Base-by-base conservation (phyloP, 2,113 vertebrate genomes). In the Phrynocephalus versicolor region DNA sequence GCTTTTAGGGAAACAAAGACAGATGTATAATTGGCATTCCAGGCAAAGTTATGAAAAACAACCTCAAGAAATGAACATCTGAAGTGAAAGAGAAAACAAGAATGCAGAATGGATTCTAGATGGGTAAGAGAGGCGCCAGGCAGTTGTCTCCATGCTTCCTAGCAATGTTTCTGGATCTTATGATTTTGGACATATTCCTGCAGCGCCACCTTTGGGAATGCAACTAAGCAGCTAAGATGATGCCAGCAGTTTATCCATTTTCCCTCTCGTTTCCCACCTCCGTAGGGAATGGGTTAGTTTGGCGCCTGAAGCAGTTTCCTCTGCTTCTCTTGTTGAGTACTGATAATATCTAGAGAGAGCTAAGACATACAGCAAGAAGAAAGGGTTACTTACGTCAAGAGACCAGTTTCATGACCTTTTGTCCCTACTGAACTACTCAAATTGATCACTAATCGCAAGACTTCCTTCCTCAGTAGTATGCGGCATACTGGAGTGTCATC, bases 381-480 rank as follows among this genome's bases (percentile, higher is more conserved):
- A 51, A 41, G 70, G 27, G 74, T 79, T 89, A 95, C 96, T 98
- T 96, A 99, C 98, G 98, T 99, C 93, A 99, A 94, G 76, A 99
- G 97, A 88, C 99, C 99, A 1, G 99, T 99, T 96, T 99, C 99
- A 87, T 99, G 98, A 90, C 98, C 97, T 94, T 99, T 99, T 58
- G 99, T 99, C 95, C 98, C 98, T 60, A 99, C 99, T 18, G 99
- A 99, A 89, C 98, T 99, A 95, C 99, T 99, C 92, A 99, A 96
- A 93, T 99, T 99, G 93, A 99, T 95, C 79, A 99, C 98, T 90
- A 99, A 97, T 67, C 99, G 97, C 81, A 99, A 95, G 58, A 99
- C 98, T 94, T 99, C 99, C 93, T 99, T 99, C 85, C 98, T 96
- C 89, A 99, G 96, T 86, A 99, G 94, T 88, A 99, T 98, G 58